phyloP scores from a whole-genome alignment of 2,888 invertebrate species.

The Limenitis camilla region DNA sequence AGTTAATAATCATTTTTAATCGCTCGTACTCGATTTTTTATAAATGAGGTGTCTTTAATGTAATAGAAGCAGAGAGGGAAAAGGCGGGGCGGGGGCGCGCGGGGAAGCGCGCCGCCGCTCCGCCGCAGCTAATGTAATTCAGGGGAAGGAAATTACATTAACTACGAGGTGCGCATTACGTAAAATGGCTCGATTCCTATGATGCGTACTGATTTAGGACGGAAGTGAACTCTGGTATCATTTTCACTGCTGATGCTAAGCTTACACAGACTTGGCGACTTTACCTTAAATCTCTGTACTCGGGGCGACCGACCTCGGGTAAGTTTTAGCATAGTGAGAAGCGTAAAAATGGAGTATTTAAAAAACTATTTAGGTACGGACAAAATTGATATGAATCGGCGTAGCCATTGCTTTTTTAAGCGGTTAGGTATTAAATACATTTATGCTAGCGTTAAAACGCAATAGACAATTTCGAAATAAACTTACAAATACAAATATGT shows the following conservation, averaged over 20 bases:
- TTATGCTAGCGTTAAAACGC: slow-evolving; percentile 57
- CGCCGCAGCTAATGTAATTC: slow-evolving; percentile 56
- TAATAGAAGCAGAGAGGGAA: slow-evolving; percentile 48
- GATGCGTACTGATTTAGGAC: slow-evolving; percentile 74
- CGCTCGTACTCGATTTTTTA: slow-evolving; percentile 15
- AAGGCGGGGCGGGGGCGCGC: slow-evolving; percentile 24
- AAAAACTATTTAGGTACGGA: slow-evolving; percentile 63
- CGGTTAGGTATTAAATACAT: slow-evolving; percentile 60
- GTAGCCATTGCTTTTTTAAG: slow-evolving; percentile 68
- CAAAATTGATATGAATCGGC: slow-evolving; percentile 74
- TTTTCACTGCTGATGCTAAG: slow-evolving; percentile 73
- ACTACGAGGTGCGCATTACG: slow-evolving; percentile 70
- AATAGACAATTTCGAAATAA: slow-evolving; percentile 51
- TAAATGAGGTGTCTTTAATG: slow-evolving; percentile 52
- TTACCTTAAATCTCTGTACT: slow-evolving; percentile 57
- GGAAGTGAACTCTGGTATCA: slow-evolving; percentile 74
- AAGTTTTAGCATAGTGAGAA: slow-evolving; percentile 62
- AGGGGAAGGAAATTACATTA: slow-evolving; percentile 68
- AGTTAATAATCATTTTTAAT: background rate
- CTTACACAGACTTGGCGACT: slow-evolving; percentile 69
- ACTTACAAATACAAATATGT: slow-evolving; percentile 35
- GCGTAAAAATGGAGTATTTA: slow-evolving; percentile 68
- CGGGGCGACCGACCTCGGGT: slow-evolving; percentile 53
- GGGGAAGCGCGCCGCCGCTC: slow-evolving; percentile 32
- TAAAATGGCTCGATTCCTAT: slow-evolving; percentile 75